Percentiles rank a stretch among this genome's conserved stretches.
Conservation (phyloP, 2,888 invertebrate genomes). For the Drosophila multiciliata region DNA sequence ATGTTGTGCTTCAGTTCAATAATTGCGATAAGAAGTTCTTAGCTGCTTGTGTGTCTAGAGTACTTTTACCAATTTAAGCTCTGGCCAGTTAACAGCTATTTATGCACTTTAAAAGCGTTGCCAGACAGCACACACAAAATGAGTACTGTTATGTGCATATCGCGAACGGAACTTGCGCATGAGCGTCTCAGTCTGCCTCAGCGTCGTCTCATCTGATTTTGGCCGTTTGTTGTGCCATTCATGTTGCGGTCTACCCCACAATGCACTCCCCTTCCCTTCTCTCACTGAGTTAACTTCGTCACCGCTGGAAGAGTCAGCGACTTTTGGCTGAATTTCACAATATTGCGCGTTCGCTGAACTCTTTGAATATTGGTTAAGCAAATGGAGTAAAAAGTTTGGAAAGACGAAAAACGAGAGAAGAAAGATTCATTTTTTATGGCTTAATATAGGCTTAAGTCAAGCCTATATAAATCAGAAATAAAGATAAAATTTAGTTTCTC, state of each 20-base stretch:
- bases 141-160: conserved; percentile 12
- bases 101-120: conserved; percentile 27
- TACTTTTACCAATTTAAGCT: not conserved
- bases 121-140: conserved; percentile 15
- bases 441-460: not conserved
- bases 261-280: not conserved
- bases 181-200: conserved; percentile 18
- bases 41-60: not conserved
- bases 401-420: not conserved
- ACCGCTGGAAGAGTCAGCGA: conserved; percentile 41
- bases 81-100: not conserved
- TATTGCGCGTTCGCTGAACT: conserved; percentile 38
- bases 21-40: not conserved
- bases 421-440: not conserved
- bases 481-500: no score
- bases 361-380: not conserved
- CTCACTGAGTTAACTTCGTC: conserved; percentile 14
- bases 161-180: conserved; percentile 28
- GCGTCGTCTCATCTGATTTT: conserved; percentile 14
- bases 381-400: not conserved
- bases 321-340: conserved; percentile 63
- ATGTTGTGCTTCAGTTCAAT: not conserved
- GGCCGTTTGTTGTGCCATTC: conserved; percentile 20
- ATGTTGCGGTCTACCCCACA: conserved; percentile 8
- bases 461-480: no score